phyloP scores from a whole-genome alignment of 2,113 vertebrate species.

The Pithys albifrons region DNA sequence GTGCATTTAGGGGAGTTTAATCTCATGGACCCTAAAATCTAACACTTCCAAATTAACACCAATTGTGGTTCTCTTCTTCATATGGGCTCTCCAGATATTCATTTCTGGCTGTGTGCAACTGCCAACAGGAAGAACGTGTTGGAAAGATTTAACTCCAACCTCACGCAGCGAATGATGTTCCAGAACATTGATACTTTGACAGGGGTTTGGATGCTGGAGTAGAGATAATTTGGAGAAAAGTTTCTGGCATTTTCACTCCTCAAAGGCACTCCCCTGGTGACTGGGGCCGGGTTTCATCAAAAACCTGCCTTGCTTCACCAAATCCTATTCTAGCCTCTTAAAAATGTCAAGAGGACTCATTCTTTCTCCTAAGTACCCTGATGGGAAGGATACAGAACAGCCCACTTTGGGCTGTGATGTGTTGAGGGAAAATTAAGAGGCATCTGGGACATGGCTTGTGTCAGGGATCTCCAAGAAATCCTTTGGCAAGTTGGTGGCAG shows the following conservation, averaged over 20 bases:
- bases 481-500: background rate
- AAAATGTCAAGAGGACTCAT: background rate
- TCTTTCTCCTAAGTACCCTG: background rate
- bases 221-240: background rate
- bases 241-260: background rate
- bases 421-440: background rate
- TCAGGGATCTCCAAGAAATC: background rate
- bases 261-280: background rate
- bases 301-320: background rate
- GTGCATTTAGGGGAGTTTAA: background rate
- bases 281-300: background rate
- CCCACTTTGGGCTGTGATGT: background rate
- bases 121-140: slow-evolving; percentile 28
- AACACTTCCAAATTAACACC: slow-evolving; percentile 52
- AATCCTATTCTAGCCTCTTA: background rate
- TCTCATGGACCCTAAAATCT: background rate
- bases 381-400: background rate
- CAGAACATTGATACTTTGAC: background rate
- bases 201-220: background rate
- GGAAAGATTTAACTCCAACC: slow-evolving; percentile 11
- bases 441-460: background rate
- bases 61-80: slow-evolving; percentile 48
- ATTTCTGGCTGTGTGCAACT: slow-evolving; percentile 6
- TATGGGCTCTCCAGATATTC: background rate
- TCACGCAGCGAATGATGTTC: background rate